Base-by-base conservation (phyloP, 1,140 invertebrate genomes). In the Rhagoletis pomonella region DNA sequence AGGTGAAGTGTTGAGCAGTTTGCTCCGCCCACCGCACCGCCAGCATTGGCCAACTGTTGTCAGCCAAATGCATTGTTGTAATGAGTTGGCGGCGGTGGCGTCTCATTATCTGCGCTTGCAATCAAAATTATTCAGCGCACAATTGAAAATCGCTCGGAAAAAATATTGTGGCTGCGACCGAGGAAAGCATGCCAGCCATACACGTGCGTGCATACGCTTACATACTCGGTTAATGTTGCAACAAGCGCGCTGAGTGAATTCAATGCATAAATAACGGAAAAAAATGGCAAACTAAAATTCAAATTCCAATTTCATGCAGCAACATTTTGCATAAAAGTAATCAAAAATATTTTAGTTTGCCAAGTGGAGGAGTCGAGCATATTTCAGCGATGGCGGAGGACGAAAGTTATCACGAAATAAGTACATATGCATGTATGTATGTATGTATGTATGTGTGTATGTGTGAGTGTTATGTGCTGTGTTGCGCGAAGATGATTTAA, bases 291-390 rank as follows among this genome's bases (percentile, higher is more conserved):
- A 50, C n/a, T 73, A 17, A 73, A 73, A 73, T 73, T 55, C 47
- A 81, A 58, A 58, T 55, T 81, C 50, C 50, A 50, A 81, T 81
- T 81, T 81, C 19, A 42, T 58, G 73, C 73, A 81, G 55, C 73
- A 81, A 58, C 44, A 81, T 55, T 81, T 81, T 81, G 73, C 73
- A 81, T 81, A 81, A 81, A 81, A 81, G 73, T 81, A 81, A 81
- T 81, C 73, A 81, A 81, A 81, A 81, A 81, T 81, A 81, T 81
- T 81, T 55, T 55, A 81, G 44, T 81, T 81, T 81, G 47, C 42
- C 60, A 62, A n/a, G 60, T 55, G 50, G 10, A 55, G 50, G 5
- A 55, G 29, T 29, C 29, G 5, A 55, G 10, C 50, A 55, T 55
- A 55, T 55, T 55, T 55, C 10, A 10, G 50, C 50, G 50, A 55